Evolutionary conservation across 2,888 invertebrate species (phyloP), one percentile per base, ranked within the genome.

Genomic region (Phoenoteleia sp.): DNA sequence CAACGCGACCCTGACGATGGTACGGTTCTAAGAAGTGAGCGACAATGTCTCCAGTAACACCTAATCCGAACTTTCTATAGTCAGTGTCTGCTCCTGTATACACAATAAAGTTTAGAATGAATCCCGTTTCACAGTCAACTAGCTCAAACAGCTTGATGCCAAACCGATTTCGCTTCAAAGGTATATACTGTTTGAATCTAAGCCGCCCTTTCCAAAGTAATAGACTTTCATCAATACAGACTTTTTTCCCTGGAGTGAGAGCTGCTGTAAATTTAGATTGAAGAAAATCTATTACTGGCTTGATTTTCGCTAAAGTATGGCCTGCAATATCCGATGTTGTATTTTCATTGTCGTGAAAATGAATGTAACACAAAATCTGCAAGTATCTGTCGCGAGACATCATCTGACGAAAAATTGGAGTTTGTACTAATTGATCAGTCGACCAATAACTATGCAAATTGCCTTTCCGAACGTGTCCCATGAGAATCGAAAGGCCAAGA

Each of bases 71-170:
- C 39, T 85, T 81, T 54, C 72, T n/a, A 36, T 71, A 76, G 36
- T 82, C 54, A 39, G 77, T 72, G 27, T 72, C 74, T 64, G 66
- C n/a, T 15, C 74, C 74, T 11, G 75, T 69, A 33, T 81, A 81
- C 6, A 81, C 25, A 36, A 81, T 58, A 17, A 74, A 81, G 36
- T 60, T 27, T 42, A 81, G 27, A 39, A 84, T 67, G n/a, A 81
- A 76, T 71, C 84, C 77, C 21, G 69, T 81, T 56, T 77, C 56
- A 36, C 84, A 85, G 47, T 85, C 81, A 21, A 81, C 77, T 54
- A 76, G 25, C 27, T 64, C 54, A 64, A 69, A 82, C n/a, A 71
- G 17, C 45, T 75, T 81, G 47, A 79, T 62, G 23, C 69, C 77
- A 56, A 76, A 66, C 39, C 76, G 36, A 64, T 77, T 54, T 58